Base-by-base conservation (phyloP, 2,888 invertebrate genomes). In the Leptarthrus brevirostris region DNA sequence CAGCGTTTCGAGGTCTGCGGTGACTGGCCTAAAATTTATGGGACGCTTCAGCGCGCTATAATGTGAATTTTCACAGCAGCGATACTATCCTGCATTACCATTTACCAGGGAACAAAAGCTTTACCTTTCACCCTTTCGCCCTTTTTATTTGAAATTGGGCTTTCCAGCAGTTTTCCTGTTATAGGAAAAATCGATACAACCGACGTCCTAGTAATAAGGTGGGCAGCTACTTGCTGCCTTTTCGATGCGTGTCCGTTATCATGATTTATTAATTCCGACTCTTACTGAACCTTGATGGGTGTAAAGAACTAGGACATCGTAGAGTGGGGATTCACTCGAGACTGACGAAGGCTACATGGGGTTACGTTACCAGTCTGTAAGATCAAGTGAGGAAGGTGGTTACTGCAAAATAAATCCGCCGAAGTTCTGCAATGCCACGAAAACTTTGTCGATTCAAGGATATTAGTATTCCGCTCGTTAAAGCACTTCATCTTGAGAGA, bases 111-210 rank as follows among this genome's bases (percentile, higher is more conserved):
- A 30, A n/a, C 20, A 18, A 10, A 61, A 40, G 36, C 36, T 2
- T 16, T 22, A n/a, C 56, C 6, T 56, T 30, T 30, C 56, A 24
- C 16, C 34, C 20, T 5, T n/a, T 16, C 22, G n/a, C 3, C 61
- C 40, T 40, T 10, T 36, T 20, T 40, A 16, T 61, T 20, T 16
- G 16, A 18, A 18, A 6, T 18, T 18, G 64, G 64, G 26, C 2
- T 20, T 34, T 30, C 58, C 44, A 44, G 6, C 10, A 24, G 44
- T 4, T 18, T 14, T n/a, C n/a, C n/a, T n/a, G n/a, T n/a, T n/a
- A n/a, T n/a, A n/a, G n/a, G 64, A 44, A 64, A 64, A 64, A 64
- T 64, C 64, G 64, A 64, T 64, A 44, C 24, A n/a, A n/a, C n/a
- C n/a, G 40, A 36, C 26, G 44, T 22, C 64, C 64, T 40, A 24